Conservation (phyloP, 2,113 vertebrate genomes). For the Melanostigma gelatinosum region DNA sequence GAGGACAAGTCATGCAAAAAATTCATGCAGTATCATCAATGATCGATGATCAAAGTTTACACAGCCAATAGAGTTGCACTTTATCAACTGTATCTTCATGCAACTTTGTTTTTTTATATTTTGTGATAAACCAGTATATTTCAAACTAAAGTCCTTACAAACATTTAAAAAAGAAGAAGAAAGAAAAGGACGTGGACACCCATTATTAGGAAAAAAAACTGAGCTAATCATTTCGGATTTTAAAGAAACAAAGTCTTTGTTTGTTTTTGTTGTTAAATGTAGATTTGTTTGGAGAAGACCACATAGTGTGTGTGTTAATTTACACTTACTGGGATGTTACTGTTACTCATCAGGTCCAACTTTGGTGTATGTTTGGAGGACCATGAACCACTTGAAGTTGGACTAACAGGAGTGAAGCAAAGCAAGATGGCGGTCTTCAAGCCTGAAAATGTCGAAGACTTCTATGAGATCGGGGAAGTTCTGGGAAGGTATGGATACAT, state of each 20-base stretch:
- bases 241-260: neutral
- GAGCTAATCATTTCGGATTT: neutral
- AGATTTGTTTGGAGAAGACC: neutral
- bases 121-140: neutral
- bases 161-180: neutral
- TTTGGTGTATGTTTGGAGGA: slow-evolving; percentile 6
- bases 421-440: slow-evolving; percentile 74
- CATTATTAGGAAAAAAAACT: neutral
- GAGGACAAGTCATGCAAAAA: too few species aligned
- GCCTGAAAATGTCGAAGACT: slow-evolving; percentile 84
- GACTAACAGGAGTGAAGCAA: slow-evolving; percentile 17
- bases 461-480: slow-evolving; percentile 86
- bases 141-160: too few species aligned
- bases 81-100: neutral
- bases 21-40: neutral
- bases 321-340: neutral
- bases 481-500: slow-evolving; percentile 84
- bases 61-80: neutral
- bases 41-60: neutral
- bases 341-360: slow-evolving; percentile 7
- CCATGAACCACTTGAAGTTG: slow-evolving; percentile 8
- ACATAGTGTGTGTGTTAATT: neutral
- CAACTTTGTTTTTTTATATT: neutral
- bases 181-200: neutral
- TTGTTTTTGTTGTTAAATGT: neutral